A percentile compares a stretch with the other conserved stretches of the same genome.
Conservation (phyloP, 2,888 invertebrate species). For the Himalopsyche kuldschensis region DNA sequence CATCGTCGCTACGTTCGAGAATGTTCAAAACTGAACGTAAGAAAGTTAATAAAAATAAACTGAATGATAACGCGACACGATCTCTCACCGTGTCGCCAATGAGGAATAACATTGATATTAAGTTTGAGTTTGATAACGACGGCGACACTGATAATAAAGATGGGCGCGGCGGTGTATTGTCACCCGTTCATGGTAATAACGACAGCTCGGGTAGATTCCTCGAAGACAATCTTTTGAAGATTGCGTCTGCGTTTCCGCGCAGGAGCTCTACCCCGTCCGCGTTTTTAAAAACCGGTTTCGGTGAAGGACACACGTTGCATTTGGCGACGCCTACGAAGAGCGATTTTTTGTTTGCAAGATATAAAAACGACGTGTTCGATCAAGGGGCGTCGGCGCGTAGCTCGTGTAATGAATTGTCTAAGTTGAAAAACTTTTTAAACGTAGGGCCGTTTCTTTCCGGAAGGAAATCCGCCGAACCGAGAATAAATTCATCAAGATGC, state of each 20-base stretch:
- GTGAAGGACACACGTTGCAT: conserved; percentile 8
- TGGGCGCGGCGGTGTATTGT: background rate
- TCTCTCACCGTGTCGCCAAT: background rate
- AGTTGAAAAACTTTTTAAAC: background rate
- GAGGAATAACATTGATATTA: background rate
- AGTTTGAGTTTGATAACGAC: background rate
- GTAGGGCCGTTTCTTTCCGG: conserved; percentile 24
- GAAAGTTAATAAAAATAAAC: conserved; percentile 43
- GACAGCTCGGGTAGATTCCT: conserved; percentile 36
- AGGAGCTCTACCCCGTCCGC: conserved; percentile 50
- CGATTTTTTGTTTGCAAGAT: conserved; percentile 1
- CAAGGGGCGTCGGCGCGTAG: background rate
- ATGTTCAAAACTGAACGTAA: conserved; percentile 10
- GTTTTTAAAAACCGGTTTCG: conserved; percentile 19
- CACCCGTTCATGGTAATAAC: background rate
- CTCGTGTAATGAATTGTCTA: conserved; percentile 23
- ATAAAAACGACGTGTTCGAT: background rate
- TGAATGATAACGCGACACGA: conserved; percentile 11
- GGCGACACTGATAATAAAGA: background rate
- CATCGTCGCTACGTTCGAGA: conserved; percentile 25
- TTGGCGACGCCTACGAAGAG: background rate
- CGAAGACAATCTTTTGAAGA: conserved; percentile 48
- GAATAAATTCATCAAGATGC: conserved; percentile 8
- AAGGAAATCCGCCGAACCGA: conserved; percentile 36
- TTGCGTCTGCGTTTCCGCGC: conserved; percentile 46